These are phyloP conservation scores for Agonopterix arenella DNA, from an alignment of 2,888 invertebrate genomes.

Conservation along the genomic window DNA sequence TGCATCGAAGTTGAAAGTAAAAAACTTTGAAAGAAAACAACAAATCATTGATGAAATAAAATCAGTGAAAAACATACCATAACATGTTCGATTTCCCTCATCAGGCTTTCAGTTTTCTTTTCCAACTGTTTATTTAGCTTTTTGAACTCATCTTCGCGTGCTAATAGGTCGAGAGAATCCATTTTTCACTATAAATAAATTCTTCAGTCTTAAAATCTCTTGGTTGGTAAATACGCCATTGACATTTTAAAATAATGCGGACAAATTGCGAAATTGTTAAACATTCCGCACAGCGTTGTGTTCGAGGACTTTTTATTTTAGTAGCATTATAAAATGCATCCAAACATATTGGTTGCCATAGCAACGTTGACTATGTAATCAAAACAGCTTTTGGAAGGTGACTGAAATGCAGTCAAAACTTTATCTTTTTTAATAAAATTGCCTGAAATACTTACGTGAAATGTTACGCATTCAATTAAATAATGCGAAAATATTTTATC, in stretches of 20 bases:
- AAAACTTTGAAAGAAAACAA: too few species aligned
- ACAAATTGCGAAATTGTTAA: background rate
- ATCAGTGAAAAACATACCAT: slow-evolving; percentile 40
- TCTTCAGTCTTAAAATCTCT: background rate
- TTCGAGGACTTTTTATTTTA: slow-evolving; percentile 5
- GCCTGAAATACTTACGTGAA: background rate
- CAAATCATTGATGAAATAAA: background rate
- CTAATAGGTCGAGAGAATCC: slow-evolving; percentile 57
- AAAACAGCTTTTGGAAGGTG: slow-evolving; percentile 9
- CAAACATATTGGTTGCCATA: slow-evolving; percentile 42
- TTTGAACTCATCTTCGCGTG: slow-evolving; percentile 65
- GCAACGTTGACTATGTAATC: slow-evolving; percentile 25
- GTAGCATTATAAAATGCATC: slow-evolving; percentile 18
- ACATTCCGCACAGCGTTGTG: background rate
- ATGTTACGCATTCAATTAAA: background rate
- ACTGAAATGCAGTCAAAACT: slow-evolving; percentile 9
- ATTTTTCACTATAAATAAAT: slow-evolving; percentile 20
- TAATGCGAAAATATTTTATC: background rate
- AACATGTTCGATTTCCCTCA: slow-evolving; percentile 60
- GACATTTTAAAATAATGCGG: background rate
- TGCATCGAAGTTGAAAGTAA: too few species aligned
- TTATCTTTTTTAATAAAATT: slow-evolving; percentile 1
- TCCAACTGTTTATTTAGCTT: slow-evolving; percentile 64
- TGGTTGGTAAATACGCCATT: background rate
- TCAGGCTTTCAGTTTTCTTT: slow-evolving; percentile 61